Evolutionary conservation across 2,797 vertebrate species (phyloP).

Genomic region (Chloroceryle amazona): DNA sequence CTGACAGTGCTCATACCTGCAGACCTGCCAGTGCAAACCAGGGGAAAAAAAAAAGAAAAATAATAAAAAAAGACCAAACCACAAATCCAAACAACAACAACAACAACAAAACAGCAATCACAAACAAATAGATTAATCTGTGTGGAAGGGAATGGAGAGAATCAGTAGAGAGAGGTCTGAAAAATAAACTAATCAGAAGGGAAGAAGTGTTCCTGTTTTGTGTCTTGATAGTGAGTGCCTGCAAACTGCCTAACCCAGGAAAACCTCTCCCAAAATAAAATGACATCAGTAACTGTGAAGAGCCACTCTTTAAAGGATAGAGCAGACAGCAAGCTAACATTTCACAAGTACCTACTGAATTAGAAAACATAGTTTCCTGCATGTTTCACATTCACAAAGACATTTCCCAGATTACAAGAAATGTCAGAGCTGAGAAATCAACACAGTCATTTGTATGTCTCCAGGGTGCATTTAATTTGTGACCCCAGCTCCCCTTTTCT

Average conservation of each 20-base stretch:
- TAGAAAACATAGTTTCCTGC: neutral
- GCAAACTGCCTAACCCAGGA: neutral
- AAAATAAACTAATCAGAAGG: neutral
- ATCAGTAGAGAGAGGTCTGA: neutral
- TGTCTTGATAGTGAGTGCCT: neutral
- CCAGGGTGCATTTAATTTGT: neutral
- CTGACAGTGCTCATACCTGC: neutral
- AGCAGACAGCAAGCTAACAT: neutral
- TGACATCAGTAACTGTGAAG: neutral
- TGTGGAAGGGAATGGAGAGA: neutral
- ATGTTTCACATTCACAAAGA: neutral
- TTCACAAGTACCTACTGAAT: neutral
- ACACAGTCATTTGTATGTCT: neutral
- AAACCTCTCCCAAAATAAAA: conserved; percentile 6
- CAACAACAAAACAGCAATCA: no score
- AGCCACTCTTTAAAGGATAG: neutral
- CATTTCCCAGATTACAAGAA: neutral
- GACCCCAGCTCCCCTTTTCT: neutral
- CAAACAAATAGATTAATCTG: neutral
- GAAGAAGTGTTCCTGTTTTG: neutral
- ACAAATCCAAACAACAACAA: no score
- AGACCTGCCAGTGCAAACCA: neutral
- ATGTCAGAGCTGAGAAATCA: neutral
- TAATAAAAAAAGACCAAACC: neutral
- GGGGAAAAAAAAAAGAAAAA: no score